A percentile compares a stretch with the other conserved stretches of the same genome.
Conservation (phyloP, 1,140 invertebrate genomes). For the Halesus radiatus region DNA sequence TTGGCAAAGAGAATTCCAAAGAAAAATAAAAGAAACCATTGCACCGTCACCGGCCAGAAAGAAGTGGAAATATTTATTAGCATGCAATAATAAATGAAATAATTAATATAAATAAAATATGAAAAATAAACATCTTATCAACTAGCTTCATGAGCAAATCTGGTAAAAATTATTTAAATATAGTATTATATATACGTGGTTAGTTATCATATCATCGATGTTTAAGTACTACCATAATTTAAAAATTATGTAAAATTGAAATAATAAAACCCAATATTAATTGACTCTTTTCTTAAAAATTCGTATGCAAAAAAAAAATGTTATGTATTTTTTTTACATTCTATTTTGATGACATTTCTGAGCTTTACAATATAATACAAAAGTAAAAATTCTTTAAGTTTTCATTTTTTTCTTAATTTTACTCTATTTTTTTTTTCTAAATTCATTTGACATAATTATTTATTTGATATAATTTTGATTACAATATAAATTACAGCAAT, state of each 20-base stretch:
- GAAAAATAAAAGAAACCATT: conserved; percentile 34
- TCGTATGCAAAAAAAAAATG: too few relatives aligned
- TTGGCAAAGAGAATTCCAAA: conserved; percentile 13
- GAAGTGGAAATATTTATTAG: conserved; percentile 10
- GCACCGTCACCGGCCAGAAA: conserved; percentile 50
- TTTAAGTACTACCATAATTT: too few relatives aligned
- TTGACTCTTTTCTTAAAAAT: too few relatives aligned
- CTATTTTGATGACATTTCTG: too few relatives aligned
- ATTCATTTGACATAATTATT: neutral
- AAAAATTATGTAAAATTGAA: too few relatives aligned
- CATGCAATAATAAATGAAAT: conserved; percentile 28
- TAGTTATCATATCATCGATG: neutral
- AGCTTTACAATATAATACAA: too few relatives aligned
- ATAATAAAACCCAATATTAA: too few relatives aligned
- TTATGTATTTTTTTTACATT: too few relatives aligned
- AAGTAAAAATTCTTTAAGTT: neutral
- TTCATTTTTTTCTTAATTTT: neutral
- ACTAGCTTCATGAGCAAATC: conserved; percentile 21
- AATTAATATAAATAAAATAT: too few relatives aligned
- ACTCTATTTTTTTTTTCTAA: neutral
- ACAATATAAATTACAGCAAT: conserved; percentile 16
- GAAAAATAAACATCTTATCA: neutral
- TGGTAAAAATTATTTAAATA: conserved; percentile 6
- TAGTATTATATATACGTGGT: neutral
- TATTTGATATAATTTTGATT: conserved; percentile 31